Evolutionary conservation across 2,113 vertebrate genomes (phyloP).

Genomic region (Gallinago jamesoni): DNA sequence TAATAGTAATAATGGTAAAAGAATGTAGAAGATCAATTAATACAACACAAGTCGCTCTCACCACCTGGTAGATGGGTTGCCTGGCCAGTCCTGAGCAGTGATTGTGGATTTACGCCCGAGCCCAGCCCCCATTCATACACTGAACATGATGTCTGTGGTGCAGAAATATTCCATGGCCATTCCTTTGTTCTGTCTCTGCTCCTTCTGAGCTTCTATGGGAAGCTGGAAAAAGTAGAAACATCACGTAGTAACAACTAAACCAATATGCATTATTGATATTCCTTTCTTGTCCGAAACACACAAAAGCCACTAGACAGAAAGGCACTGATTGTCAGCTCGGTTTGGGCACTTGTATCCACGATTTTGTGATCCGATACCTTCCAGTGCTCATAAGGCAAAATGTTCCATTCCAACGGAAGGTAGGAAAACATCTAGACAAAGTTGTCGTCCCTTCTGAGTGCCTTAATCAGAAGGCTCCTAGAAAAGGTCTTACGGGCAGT

Average conservation of each 20-base stretch:
- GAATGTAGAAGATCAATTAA: neutral
- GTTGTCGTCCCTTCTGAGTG: neutral
- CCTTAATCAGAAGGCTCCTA: neutral
- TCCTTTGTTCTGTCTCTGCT: neutral
- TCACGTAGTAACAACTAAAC: neutral
- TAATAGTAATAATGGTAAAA: neutral
- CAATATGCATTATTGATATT: neutral
- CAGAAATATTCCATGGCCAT: neutral
- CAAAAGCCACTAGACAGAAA: neutral
- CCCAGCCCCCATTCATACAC: neutral
- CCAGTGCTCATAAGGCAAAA: neutral
- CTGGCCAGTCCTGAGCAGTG: neutral
- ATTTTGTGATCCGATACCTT: neutral
- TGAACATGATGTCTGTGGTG: neutral
- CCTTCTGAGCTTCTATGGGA: neutral
- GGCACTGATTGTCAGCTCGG: no score
- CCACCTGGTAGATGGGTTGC: neutral
- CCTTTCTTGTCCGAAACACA: neutral
- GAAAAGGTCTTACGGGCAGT: neutral
- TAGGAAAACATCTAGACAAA: neutral
- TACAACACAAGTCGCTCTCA: neutral
- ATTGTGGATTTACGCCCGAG: neutral
- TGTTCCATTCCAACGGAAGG: neutral
- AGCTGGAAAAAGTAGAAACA: neutral
- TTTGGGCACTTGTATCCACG: rapidly evolving